These are phyloP conservation scores for Drosophila hydei DNA, from an alignment of 1,140 invertebrate genomes.

Conservation along the genomic window DNA sequence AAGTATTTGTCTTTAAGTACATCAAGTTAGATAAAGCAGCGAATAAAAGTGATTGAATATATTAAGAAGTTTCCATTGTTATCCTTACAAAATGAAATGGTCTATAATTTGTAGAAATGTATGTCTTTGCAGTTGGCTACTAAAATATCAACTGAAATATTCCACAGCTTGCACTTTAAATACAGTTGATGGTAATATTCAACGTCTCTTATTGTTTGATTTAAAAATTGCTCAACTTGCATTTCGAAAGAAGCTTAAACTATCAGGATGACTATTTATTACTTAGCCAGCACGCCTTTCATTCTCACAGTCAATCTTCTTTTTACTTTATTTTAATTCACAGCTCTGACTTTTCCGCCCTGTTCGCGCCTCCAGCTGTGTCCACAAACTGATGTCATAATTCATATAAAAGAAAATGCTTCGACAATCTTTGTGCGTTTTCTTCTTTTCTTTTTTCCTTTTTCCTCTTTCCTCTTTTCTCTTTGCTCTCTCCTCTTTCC, in stretches of 20 bases:
- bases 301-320: constrained; percentile 38
- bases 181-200: background rate
- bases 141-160: too few species aligned
- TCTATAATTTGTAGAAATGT: too few species aligned
- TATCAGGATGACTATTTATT: constrained; percentile 34
- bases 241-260: constrained; percentile 27
- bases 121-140: too few species aligned
- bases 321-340: constrained; percentile 11
- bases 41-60: background rate
- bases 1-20: constrained; percentile 18
- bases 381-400: constrained; percentile 52
- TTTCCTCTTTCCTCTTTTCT: constrained; percentile 39
- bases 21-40: constrained; percentile 2
- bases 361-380: background rate
- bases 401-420: constrained; percentile 71
- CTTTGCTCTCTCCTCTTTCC: constrained; percentile 20
- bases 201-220: background rate
- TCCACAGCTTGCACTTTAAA: too few species aligned
- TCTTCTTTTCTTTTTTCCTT: constrained; percentile 48
- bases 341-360: background rate
- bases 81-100: too few species aligned
- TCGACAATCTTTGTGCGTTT: constrained; percentile 75
- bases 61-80: background rate
- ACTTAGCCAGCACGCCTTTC: constrained; percentile 16
- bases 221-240: constrained; percentile 1